Evolutionary conservation across 1,140 invertebrate species (phyloP), one percentile per base, ranked within the genome.

Genomic region (Rhysida immarginata): DNA sequence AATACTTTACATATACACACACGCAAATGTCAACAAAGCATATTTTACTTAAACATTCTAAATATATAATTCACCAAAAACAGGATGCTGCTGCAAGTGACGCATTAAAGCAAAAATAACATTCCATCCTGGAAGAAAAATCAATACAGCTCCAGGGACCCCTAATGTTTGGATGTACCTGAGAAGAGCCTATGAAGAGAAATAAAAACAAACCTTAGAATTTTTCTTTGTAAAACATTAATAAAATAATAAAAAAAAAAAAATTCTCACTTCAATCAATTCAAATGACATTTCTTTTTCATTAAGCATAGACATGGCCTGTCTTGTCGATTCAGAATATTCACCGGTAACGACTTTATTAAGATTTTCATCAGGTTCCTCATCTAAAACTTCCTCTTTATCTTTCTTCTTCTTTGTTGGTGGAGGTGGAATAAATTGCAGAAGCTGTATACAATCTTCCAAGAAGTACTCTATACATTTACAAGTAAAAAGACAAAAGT

Each of bases 91-190:
- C 60, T 82, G 81, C 8, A 96, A 72, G 66, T 87, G 82, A 67
- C 85, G 85, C 81, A 94, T 84, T 3, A 96, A 69, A 0, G 87
- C 83, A 71, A 94, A 95, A 57, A 96, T 96, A 0, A 95, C 68
- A 70, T 90, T 93, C 90, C 90, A 95, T 0, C 93, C 93, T 5
- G 92, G 91, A 0, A 97, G 71, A 68, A 97, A 97, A 1, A 96
- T 75, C 0, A 97, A 69, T 2, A 96, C 82, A 0, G 93, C 90
- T 0, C 92, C 93, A 1, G 81, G 79, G 20, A 82, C 75, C 35
- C 78, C 72, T 52, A 87, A 76, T 0, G 69, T 68, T 59, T 81
- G 81, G 42, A 96, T 88, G 63, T 94, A 82, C 16, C 73, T 65
- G 2, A 96, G 69, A 0, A 96, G 66, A 0, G 82, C 74, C 74